Evolutionary conservation across 2,888 invertebrate genomes (phyloP).

Genomic region (Frankliniella fusca): DNA sequence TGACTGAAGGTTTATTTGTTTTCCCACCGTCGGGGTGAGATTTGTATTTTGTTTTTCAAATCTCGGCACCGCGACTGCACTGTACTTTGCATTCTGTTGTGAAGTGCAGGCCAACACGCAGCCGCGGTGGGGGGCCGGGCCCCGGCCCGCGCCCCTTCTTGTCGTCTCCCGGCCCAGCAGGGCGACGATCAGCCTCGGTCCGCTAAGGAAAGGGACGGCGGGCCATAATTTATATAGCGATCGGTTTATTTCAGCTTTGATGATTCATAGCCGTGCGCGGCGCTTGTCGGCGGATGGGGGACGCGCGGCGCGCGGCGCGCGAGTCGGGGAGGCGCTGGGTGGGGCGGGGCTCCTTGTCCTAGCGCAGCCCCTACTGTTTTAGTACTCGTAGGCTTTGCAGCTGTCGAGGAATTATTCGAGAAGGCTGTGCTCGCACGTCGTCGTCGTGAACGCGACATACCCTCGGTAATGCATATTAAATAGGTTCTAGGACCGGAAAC

Average conservation of each 20-base stretch:
- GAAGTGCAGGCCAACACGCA: too few species aligned
- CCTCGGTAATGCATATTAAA: not conserved
- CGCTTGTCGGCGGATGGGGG: not conserved
- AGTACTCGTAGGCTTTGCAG: too few species aligned
- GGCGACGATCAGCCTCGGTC: not conserved
- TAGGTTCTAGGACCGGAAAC: too few species aligned
- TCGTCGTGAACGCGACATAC: not conserved
- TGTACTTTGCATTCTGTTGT: too few species aligned
- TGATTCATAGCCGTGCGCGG: not conserved
- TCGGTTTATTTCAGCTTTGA: not conserved
- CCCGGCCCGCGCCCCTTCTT: too few species aligned
- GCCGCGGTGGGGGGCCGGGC: too few species aligned
- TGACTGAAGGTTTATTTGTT: too few species aligned
- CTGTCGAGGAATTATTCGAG: not conserved
- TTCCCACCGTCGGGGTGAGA: too few species aligned
- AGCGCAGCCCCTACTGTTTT: too few species aligned
- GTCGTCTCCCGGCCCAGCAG: too few species aligned
- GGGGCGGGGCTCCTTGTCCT: not conserved
- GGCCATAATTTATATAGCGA: slow-evolving; percentile 10
- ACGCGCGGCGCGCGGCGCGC: not conserved
- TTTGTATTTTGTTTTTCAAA: too few species aligned
- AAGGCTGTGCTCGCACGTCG: not conserved
- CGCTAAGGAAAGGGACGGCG: not conserved
- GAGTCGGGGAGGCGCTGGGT: not conserved
- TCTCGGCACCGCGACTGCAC: too few species aligned